Evolutionary conservation across 2,888 invertebrate species (phyloP).

Genomic region (Oscheius sp.): DNA sequence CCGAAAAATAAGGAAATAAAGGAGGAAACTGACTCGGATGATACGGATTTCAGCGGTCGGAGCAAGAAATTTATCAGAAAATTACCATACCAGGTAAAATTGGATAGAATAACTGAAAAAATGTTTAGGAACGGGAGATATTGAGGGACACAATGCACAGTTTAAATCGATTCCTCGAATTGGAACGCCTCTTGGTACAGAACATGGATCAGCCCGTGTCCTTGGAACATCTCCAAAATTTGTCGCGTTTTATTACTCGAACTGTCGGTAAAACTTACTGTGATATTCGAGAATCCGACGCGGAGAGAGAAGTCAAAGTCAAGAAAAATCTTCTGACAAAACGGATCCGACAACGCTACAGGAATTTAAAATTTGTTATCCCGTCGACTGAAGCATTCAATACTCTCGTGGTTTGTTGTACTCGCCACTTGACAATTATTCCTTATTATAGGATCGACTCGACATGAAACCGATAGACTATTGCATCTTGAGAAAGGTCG

Average conservation of each 20-base stretch:
- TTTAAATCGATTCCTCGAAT: conserved; percentile 41
- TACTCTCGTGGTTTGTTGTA: conserved; percentile 1
- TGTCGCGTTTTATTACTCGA: conserved; percentile 43
- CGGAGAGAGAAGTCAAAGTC: background rate
- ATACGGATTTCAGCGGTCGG: conserved; percentile 1
- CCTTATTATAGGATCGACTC: conserved; percentile 30
- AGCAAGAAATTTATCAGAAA: conserved; percentile 13
- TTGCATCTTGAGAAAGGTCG: conserved; percentile 30
- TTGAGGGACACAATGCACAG: conserved; percentile 39
- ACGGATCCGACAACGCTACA: background rate
- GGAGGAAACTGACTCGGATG: background rate
- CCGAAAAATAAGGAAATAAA: background rate
- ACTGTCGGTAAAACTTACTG: conserved; percentile 32
- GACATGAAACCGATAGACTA: conserved; percentile 38
- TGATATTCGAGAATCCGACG: background rate
- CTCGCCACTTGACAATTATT: background rate
- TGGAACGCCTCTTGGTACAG: conserved; percentile 45
- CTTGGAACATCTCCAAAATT: conserved; percentile 42
- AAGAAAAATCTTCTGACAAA: conserved; percentile 3
- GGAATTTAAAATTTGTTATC: conserved; percentile 12
- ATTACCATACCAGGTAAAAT: conserved; percentile 17
- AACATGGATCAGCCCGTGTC: conserved; percentile 40
- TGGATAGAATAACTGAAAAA: background rate
- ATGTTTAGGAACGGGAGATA: conserved; percentile 32
- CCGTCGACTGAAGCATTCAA: conserved; percentile 11